These are phyloP conservation scores for Halcyon badia DNA, from an alignment of 2,797 vertebrate genomes.

Conservation along the genomic window DNA sequence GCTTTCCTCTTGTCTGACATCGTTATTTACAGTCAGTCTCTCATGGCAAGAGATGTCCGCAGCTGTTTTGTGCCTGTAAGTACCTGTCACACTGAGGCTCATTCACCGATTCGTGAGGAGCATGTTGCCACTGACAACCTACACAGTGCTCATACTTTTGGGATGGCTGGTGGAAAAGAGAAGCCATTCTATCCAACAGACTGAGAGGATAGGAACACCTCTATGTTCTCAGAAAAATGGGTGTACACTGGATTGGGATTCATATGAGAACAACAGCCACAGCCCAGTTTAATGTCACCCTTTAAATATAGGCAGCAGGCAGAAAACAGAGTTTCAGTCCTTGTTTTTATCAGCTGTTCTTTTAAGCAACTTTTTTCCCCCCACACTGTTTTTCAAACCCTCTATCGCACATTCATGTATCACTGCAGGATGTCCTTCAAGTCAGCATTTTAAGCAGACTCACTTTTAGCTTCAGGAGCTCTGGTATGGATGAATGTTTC, in stretches of 20 bases:
- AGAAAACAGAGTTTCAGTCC: not conserved
- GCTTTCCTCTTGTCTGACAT: not conserved
- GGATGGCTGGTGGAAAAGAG: not conserved
- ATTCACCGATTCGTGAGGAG: not conserved
- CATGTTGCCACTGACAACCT: not conserved
- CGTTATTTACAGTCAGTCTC: not conserved
- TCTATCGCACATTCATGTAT: conserved; percentile 28
- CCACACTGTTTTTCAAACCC: not conserved
- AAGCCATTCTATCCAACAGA: not conserved
- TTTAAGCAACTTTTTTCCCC: not conserved
- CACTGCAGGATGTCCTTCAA: conserved; percentile 49
- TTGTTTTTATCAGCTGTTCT: conserved; percentile 13
- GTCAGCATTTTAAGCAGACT: conserved; percentile 65
- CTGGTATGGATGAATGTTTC: conserved; percentile 72
- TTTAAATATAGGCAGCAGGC: not conserved
- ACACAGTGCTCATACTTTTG: not conserved
- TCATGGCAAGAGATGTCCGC: not conserved
- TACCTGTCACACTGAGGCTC: not conserved
- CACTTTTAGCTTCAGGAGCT: conserved; percentile 82
- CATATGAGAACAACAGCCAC: not conserved
- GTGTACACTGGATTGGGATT: not conserved
- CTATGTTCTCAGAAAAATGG: not conserved
- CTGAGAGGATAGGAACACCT: not conserved
- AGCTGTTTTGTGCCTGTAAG: not conserved
- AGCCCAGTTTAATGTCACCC: not conserved